A percentile compares a stretch with the other conserved stretches of the same genome.
Evolutionary conservation across 1,140 invertebrate species (phyloP).

Genomic region (Agraylea sexmaculata): DNA sequence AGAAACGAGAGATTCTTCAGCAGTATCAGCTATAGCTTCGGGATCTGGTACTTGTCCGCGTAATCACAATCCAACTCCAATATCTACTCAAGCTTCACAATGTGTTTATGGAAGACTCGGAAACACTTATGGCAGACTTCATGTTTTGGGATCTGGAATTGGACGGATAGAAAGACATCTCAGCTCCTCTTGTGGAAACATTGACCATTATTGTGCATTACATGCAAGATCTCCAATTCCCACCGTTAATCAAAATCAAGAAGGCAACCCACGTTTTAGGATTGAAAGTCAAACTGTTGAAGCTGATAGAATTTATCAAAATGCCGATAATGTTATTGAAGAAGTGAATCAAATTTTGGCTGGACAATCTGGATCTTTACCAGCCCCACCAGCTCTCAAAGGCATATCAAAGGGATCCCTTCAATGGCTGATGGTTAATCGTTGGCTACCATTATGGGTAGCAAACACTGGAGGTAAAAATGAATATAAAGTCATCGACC

Average conservation of each 20-base stretch:
- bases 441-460: slow-evolving; percentile 46
- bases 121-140: slow-evolving; percentile 41
- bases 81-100: slow-evolving; percentile 18
- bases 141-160: slow-evolving; percentile 42
- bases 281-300: slow-evolving; percentile 20
- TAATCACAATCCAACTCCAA: background rate
- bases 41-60: slow-evolving; percentile 6
- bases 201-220: slow-evolving; percentile 36
- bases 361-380: slow-evolving; percentile 1
- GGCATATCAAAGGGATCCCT: slow-evolving; percentile 45
- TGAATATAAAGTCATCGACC: slow-evolving; percentile 46
- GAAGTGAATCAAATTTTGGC: slow-evolving; percentile 10
- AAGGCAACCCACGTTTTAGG: slow-evolving; percentile 17
- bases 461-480: slow-evolving; percentile 36
- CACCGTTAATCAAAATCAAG: background rate
- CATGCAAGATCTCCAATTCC: slow-evolving; percentile 6
- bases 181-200: slow-evolving; percentile 43
- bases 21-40: background rate
- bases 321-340: slow-evolving; percentile 6
- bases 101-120: slow-evolving; percentile 30
- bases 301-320: slow-evolving; percentile 19
- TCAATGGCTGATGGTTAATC: slow-evolving; percentile 45
- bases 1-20: slow-evolving; percentile 8
- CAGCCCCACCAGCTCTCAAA: slow-evolving; percentile 25
- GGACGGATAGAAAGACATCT: slow-evolving; percentile 44